Evolutionary conservation across 2,113 vertebrate genomes (phyloP), one percentile per base, ranked within the genome.

Genomic region (Henicopernis longicauda): DNA sequence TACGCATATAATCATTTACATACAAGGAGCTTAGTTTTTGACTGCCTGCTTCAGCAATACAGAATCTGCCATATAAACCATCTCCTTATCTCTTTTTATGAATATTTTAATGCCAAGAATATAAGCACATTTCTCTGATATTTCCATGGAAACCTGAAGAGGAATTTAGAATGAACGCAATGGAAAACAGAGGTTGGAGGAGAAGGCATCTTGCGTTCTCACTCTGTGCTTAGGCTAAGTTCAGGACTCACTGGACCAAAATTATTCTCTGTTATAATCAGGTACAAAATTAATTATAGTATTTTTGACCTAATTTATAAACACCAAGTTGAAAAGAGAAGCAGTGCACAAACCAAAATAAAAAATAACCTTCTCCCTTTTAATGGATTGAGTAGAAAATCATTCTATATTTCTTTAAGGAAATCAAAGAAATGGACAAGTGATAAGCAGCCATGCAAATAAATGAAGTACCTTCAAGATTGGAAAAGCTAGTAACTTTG

Each of bases 81-180:
- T 90, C 96, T 94, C 93, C 76, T 93, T 81, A 82, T 93, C 83
- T 86, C 70, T 83, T 80, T 93, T 92, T 92, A 91, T 69, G 91
- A 97, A 96, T 97, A 96, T 97, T 96, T 98, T 97, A 95, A 96
- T 93, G 94, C 93, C 78, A 95, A 81, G 85, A 97, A 97, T 95
- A 91, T 92, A 86, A 63, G 65, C 61, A 91, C 47, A 49, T 27
- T 94, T 95, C 73, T 93, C 76, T 96, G 92, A 89, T 77, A 98
- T 98, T 97, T 97, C 97, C 94, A 97, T 98, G 96, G 98, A 97
- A 97, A 98, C 97, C 79, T 86, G 86, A 94, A 92, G 86, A 94
- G 66, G 58, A 96, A 91, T 89, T 96, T 88, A 82, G 82, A 95
- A 93, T 73, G 63, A 92, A 84, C 89, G 82, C 87, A 88, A 58